Percentiles rank a stretch among this genome's conserved stretches.
Conservation (phyloP, 2,797 vertebrate genomes). For the Chaetodon trifasciatus region DNA sequence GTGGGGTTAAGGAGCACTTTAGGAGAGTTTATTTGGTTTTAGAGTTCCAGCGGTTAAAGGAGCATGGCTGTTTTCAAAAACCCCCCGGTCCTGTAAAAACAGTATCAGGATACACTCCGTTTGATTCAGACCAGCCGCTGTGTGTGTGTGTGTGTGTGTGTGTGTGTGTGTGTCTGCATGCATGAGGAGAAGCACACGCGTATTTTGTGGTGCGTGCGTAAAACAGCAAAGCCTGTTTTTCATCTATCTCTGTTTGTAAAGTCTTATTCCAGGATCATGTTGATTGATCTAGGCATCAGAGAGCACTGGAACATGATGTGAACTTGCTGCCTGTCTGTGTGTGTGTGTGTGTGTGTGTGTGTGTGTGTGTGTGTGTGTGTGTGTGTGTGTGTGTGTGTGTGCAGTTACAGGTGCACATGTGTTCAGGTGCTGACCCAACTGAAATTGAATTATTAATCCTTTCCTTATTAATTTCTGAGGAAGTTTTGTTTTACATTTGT, state of each 20-base stretch:
- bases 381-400: constrained; percentile 2
- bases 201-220: constrained; percentile 45
- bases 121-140: constrained; percentile 65
- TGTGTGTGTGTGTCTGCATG: not conserved
- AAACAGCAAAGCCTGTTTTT: constrained; percentile 51
- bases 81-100: constrained; percentile 73
- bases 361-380: not conserved
- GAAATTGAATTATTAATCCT: not conserved
- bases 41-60: constrained; percentile 62
- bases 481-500: not conserved
- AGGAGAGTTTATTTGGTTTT: constrained; percentile 71
- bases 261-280: constrained; percentile 37
- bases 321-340: not conserved
- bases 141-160: constrained; percentile 27
- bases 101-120: constrained; percentile 75
- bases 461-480: not conserved
- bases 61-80: constrained; percentile 69
- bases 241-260: constrained; percentile 43
- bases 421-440: not conserved
- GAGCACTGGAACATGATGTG: constrained; percentile 4
- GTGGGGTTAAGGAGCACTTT: constrained; percentile 56
- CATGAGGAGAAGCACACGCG: not conserved
- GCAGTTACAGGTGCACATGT: not conserved
- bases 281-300: constrained; percentile 43
- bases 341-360: not conserved